phyloP scores from a whole-genome alignment of 2,797 vertebrate species.

The Mormyrus hasselquistii region DNA sequence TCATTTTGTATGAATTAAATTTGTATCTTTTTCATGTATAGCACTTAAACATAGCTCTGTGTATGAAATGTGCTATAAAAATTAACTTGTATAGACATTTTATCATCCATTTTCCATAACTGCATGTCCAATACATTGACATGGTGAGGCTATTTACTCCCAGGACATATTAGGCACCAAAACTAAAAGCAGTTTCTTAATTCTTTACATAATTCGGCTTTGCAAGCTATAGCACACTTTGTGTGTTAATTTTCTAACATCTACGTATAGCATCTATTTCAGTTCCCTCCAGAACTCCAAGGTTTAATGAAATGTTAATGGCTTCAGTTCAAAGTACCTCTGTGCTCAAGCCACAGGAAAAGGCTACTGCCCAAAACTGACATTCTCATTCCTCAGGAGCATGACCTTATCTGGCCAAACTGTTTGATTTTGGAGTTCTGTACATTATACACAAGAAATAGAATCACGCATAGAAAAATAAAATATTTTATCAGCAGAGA shows the following conservation, averaged over 20 bases:
- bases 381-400: background rate
- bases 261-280: background rate
- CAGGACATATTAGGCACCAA: no score
- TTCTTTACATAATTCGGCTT: background rate
- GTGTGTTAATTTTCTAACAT: background rate
- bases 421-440: background rate
- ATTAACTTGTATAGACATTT: no score
- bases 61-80: no score
- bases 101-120: no score
- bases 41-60: no score
- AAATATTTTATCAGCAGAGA: background rate
- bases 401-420: background rate
- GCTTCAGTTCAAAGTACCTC: background rate
- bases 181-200: no score
- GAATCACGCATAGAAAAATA: background rate
- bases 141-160: no score
- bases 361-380: background rate
- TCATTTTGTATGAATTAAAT: no score
- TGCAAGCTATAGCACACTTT: background rate
- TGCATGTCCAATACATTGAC: no score
- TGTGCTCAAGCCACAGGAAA: background rate
- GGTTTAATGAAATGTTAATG: background rate
- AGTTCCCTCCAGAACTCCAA: background rate
- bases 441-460: background rate
- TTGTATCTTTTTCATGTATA: no score